Percentiles rank a stretch among this genome's conserved stretches.
Conservation (phyloP, 2,113 vertebrate species). For the Neogobius melanostomus region DNA sequence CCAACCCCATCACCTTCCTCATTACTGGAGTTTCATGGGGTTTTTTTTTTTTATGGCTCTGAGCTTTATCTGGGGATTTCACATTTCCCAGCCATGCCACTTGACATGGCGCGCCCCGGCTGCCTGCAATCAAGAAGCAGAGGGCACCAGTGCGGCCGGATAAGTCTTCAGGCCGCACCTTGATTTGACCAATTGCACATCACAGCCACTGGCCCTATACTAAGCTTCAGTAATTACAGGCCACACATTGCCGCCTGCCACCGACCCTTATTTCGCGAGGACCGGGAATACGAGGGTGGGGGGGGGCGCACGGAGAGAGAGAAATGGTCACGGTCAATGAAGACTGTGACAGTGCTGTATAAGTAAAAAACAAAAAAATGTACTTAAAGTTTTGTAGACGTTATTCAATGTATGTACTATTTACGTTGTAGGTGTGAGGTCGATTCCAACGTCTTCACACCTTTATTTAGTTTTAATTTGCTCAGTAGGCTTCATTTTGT, state of each 20-base stretch:
- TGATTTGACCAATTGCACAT: constrained; percentile 70
- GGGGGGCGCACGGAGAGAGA: constrained; percentile 26
- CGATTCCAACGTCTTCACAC: too few relatives aligned
- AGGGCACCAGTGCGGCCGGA: constrained; percentile 41
- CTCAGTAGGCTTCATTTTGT: too few relatives aligned
- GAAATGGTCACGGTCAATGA: constrained; percentile 47
- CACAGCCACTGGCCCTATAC: constrained; percentile 53
- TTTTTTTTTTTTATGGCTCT: constrained; percentile 61
- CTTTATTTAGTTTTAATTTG: too few relatives aligned
- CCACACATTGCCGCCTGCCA: constrained; percentile 58
- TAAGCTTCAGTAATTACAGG: constrained; percentile 73
- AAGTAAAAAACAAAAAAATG: too few relatives aligned
- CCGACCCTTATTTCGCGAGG: constrained; percentile 39
- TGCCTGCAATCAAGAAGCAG: constrained; percentile 68
- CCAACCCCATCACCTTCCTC: constrained; percentile 74
- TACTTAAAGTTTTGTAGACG: too few relatives aligned
- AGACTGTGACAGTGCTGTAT: constrained; percentile 22
- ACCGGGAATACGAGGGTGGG: constrained; percentile 8
- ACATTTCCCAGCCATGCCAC: constrained; percentile 69
- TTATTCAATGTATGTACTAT: too few relatives aligned
- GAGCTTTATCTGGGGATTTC: constrained; percentile 77
- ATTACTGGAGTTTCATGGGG: constrained; percentile 74
- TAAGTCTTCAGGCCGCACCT: constrained; percentile 66
- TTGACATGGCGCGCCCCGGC: constrained; percentile 70
- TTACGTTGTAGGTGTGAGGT: too few relatives aligned